Evolutionary conservation across 2,888 invertebrate genomes (phyloP).

Genomic region (Chalcosyrphus nemorum): DNA sequence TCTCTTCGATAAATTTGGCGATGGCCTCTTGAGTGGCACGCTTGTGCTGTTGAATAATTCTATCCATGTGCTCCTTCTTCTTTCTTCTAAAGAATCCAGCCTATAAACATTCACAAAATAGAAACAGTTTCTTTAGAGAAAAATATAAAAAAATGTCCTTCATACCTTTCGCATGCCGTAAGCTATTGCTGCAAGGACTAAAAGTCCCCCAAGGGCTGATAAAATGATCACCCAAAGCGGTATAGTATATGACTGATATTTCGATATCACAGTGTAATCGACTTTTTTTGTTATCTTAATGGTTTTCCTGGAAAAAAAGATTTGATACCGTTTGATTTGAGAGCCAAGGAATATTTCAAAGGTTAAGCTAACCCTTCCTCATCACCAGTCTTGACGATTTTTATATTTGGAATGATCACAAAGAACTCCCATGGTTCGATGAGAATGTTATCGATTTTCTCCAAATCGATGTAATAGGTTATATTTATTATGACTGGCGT

Average conservation of each 20-base stretch:
- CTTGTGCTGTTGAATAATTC: slow-evolving; percentile 78
- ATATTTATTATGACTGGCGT: slow-evolving; percentile 78
- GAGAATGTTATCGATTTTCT: slow-evolving; percentile 80
- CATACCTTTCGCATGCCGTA: slow-evolving; percentile 81
- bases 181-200: slow-evolving; percentile 80
- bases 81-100: slow-evolving; percentile 83
- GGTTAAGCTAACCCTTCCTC: slow-evolving; percentile 67
- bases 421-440: slow-evolving; percentile 81
- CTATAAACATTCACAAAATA: slow-evolving; percentile 75
- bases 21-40: slow-evolving; percentile 76
- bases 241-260: slow-evolving; percentile 77
- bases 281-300: slow-evolving; percentile 77
- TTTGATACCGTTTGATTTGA: too few species aligned
- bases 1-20: not conserved
- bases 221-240: slow-evolving; percentile 82
- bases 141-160: not conserved
- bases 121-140: not conserved
- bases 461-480: slow-evolving; percentile 79
- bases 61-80: slow-evolving; percentile 82
- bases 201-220: slow-evolving; percentile 81
- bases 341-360: not conserved
- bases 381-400: slow-evolving; percentile 78
- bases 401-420: slow-evolving; percentile 78
- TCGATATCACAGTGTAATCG: slow-evolving; percentile 81
- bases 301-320: slow-evolving; percentile 73